These are phyloP conservation scores for Agrochola macilenta DNA, from an alignment of 2,888 invertebrate genomes.

Conservation along the genomic window DNA sequence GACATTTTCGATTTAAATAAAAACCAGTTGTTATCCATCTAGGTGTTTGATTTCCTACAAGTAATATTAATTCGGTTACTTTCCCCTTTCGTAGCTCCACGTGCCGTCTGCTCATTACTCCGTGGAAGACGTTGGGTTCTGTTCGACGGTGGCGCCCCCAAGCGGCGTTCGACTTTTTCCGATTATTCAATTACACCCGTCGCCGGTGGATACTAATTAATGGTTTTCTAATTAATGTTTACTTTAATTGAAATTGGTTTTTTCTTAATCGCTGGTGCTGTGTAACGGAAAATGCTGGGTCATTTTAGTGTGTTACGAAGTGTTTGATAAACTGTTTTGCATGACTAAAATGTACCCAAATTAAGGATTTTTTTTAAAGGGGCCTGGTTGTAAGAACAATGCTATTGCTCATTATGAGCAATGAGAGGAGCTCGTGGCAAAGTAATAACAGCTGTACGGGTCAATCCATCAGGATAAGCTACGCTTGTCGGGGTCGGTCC, in stretches of 20 bases:
- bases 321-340: background rate
- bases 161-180: slow-evolving; percentile 64
- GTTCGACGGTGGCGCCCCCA: slow-evolving; percentile 44
- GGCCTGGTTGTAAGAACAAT: no score
- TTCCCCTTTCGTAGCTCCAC: slow-evolving; percentile 48
- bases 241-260: slow-evolving; percentile 66
- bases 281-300: background rate
- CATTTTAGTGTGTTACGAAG: background rate
- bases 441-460: no score
- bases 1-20: background rate
- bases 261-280: slow-evolving; percentile 36
- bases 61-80: no score
- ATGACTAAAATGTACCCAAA: background rate
- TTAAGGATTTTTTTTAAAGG: background rate
- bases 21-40: background rate
- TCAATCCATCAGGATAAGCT: no score
- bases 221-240: slow-evolving; percentile 67
- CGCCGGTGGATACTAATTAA: slow-evolving; percentile 62
- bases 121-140: slow-evolving; percentile 53
- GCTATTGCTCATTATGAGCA: no score
- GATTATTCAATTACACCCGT: slow-evolving; percentile 70
- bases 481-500: no score
- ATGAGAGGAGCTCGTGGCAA: no score
- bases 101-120: slow-evolving; percentile 60
- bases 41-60: background rate